These are phyloP conservation scores for Anolis carolinensis DNA, from an alignment of 2,113 vertebrate genomes.

Conservation along the genomic window DNA sequence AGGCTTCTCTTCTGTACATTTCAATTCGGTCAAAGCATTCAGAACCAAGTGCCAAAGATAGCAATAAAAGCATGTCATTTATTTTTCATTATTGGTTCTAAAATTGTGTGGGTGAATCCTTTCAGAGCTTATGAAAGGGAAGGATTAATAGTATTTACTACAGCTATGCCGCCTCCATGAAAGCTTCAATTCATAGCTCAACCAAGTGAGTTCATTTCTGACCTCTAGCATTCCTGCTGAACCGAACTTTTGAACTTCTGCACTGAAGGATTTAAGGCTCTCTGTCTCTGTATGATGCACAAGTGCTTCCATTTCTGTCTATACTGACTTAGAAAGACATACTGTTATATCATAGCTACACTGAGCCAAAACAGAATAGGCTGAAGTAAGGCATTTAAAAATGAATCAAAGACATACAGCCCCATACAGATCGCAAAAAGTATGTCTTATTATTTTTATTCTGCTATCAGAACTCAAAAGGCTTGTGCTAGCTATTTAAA, in stretches of 20 bases:
- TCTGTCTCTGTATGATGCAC: neutral
- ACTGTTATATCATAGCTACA: neutral
- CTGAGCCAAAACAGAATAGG: neutral
- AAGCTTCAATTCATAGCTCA: conserved; percentile 32
- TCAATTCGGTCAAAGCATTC: conserved; percentile 11
- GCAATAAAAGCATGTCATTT: conserved; percentile 17
- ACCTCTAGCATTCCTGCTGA: conserved; percentile 24
- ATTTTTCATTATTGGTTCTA: conserved; percentile 11
- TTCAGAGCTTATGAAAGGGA: conserved; percentile 27
- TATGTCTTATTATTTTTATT: neutral
- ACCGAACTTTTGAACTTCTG: conserved; percentile 16
- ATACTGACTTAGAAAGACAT: too few species aligned
- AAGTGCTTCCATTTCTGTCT: neutral
- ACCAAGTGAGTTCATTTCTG: conserved; percentile 20
- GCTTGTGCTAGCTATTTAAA: neutral
- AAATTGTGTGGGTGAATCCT: conserved; percentile 23
- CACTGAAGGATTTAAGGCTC: conserved; percentile 8
- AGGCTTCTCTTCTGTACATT: neutral
- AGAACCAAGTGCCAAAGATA: conserved; percentile 17
- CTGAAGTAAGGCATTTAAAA: neutral
- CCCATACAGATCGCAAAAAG: neutral
- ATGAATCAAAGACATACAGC: neutral
- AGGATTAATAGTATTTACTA: conserved; percentile 16
- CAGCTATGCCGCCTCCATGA: conserved; percentile 16
- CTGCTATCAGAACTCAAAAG: conserved; percentile 2